Evolutionary conservation across 2,113 vertebrate genomes (phyloP), one percentile per base, ranked within the genome.

Genomic region (Scytalopus superciliaris): DNA sequence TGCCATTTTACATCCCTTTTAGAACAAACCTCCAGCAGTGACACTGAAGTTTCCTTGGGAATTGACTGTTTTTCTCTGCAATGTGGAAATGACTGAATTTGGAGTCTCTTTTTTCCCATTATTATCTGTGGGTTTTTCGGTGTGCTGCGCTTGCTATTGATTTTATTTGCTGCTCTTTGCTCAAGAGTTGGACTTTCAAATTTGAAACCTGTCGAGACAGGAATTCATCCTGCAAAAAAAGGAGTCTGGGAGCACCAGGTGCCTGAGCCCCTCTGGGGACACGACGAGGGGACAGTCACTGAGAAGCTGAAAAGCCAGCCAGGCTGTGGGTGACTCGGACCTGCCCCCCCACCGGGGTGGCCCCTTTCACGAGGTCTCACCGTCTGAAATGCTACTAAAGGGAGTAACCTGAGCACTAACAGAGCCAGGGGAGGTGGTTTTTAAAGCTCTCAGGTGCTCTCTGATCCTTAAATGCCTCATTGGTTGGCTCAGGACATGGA

Each of bases 61-160:
- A 78, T 27, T 5, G 30, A 9, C n/a, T 49, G 7, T 3, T 73
- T 90, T 81, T 22, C 33, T n/a, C 47, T 40, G 47, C 23, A 45
- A 24, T 0, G 1, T 5, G 30, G 49, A 53, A 56, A 63, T 40
- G 21, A 50, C 33, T 42, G 47, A 30, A 52, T 72, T 33, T 1
- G 1, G 80, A 25, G 7, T 4, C 0, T 28, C n/a, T n/a, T 24
- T 47, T 63, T 23, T 10, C 49, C 49, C 5, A 9, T 53, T 47
- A 33, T 42, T 3, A 17, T 24, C 33, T 10, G 25, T 27, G 28
- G 18, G 13, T 47, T 47, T 82, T 37, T 28, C 56, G 40, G 1
- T 22, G 7, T 13, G n/a, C n/a, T 12, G 6, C 4, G 18, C 53
- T 72, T 5, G n/a, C 25, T 21, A 9, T 27, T 55, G 72, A 30